Conservation (phyloP, 92 coral and sea anemone genomes). For the Porites lobata region DNA sequence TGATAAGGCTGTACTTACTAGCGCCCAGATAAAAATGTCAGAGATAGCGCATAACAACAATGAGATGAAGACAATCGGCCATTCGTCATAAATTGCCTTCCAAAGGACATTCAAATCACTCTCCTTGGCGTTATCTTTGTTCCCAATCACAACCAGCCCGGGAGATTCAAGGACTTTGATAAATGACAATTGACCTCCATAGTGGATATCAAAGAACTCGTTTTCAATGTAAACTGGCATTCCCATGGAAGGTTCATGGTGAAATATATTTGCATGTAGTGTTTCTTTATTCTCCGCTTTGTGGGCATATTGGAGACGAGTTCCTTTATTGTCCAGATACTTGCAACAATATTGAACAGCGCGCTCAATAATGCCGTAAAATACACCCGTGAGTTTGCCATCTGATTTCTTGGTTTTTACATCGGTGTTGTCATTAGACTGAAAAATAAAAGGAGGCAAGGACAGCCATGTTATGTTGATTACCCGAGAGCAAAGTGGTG, state of each 20-base stretch:
- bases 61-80: conserved; percentile 20
- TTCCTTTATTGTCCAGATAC: not conserved
- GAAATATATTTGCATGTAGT: conserved; percentile 1
- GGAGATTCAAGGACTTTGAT: conserved; percentile 25
- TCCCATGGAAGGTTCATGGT: conserved; percentile 4
- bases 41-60: conserved; percentile 22
- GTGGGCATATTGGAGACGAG: not conserved
- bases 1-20: not conserved
- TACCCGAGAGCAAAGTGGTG: not conserved
- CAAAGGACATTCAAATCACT: not conserved
- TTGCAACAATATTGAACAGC: conserved; percentile 22
- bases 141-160: conserved; percentile 4
- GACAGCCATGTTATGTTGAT: conserved; percentile 23
- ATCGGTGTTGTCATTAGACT: not conserved
- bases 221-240: conserved; percentile 16
- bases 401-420: not conserved
- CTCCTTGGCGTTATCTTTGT: not conserved
- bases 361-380: conserved; percentile 5
- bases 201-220: not conserved
- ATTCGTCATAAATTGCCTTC: conserved; percentile 14
- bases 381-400: not conserved
- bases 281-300: not conserved
- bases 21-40: conserved; percentile 26
- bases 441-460: conserved; percentile 14
- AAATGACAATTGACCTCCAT: conserved; percentile 6